phyloP scores from a whole-genome alignment of 2,113 vertebrate species.

The Lanius ludovicianus region DNA sequence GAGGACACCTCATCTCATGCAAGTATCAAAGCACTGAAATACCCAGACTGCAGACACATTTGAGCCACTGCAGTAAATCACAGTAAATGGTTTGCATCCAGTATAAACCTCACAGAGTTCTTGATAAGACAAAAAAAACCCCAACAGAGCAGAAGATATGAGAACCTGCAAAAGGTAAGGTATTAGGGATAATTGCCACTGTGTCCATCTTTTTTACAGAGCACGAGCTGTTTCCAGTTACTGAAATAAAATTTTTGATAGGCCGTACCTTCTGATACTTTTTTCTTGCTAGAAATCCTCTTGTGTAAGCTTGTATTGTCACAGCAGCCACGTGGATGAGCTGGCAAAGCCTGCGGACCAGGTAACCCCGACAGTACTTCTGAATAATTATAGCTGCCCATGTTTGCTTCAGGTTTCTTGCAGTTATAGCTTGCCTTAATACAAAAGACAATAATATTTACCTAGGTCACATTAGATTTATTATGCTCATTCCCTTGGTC shows the following conservation, averaged over 20 bases:
- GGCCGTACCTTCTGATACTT: constrained; percentile 83
- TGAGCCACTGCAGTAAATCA: not conserved
- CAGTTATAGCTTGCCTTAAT: constrained; percentile 84
- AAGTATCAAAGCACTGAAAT: not conserved
- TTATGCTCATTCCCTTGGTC: not conserved
- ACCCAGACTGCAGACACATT: no score
- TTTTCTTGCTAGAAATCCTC: constrained; percentile 89
- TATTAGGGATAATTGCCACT: not conserved
- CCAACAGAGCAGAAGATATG: not conserved
- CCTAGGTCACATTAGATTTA: not conserved
- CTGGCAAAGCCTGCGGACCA: constrained; percentile 82
- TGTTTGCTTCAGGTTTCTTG: constrained; percentile 81
- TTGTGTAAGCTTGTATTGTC: constrained; percentile 88
- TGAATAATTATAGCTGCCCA: constrained; percentile 92
- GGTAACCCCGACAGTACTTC: constrained; percentile 85
- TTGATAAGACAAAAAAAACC: not conserved
- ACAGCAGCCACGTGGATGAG: constrained; percentile 82
- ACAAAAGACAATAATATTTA: not conserved
- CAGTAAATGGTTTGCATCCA: not conserved
- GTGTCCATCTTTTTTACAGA: not conserved
- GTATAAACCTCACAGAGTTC: not conserved
- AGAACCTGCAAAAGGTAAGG: not conserved
- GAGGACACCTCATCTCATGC: not conserved
- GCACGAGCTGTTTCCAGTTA: not conserved
- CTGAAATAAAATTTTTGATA: not conserved